Evolutionary conservation across 2,888 invertebrate genomes (phyloP), one percentile per base, ranked within the genome.

Genomic region (Hydropsyche betteni): DNA sequence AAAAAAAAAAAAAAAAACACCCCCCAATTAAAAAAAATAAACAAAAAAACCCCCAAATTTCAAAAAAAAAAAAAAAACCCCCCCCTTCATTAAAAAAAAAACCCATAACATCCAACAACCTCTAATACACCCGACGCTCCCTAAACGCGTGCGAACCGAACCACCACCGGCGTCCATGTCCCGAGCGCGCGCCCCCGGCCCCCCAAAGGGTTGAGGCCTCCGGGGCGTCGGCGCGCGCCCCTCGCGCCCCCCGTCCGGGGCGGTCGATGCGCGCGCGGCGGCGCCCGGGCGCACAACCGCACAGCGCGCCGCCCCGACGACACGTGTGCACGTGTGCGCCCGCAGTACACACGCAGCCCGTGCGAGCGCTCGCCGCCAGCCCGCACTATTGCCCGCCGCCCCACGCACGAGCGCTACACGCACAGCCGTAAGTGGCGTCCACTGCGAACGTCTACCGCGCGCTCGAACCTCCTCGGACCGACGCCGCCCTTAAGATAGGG

Each of bases 181-280:
- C 24, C 24, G 24, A 2, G 1, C 2, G 24, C 24, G 1, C 24
- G 24, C 24, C 24, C 24, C 24, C 24, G 24, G 1, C 24, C 24
- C 24, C 24, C 24, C 74, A 69, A 76, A 64, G 71, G 76, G 74
- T 24, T 24, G 24, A 24, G 24, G 24, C 24, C 68, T 52, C 24
- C 4, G 44, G 44, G 7, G 44, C 44, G 44, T 10, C 44, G 44
- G 44, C 10, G 44, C 44, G 6, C 2, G 2, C 44, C 44, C 6
- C 44, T 4, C 44, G 2, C 44, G 2, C 7, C 10, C 44, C 7
- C 4, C 7, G 44, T 10, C 82, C 80, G 72, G 73, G 69, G 79
- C 76, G 81, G 81, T 82, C 82, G 83, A 82, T 83, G 84, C 83
- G 83, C 82, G 82, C 82, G 83, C 82, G 84, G 83, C 83, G 83